Evolutionary conservation across 2,113 vertebrate species (phyloP).

Genomic region (Capreolus pygargus): DNA sequence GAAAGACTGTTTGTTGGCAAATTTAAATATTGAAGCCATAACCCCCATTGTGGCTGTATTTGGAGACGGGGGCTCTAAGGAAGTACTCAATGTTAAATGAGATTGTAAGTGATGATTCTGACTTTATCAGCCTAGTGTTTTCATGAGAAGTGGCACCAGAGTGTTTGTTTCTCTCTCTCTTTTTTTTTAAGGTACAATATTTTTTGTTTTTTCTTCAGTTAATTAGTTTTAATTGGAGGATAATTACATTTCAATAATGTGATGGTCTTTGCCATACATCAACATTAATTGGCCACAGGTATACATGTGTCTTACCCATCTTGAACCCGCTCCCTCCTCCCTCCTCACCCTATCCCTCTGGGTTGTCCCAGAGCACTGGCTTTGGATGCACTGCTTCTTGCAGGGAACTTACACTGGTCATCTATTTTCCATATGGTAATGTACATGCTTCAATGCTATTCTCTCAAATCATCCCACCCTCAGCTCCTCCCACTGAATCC

Average conservation of each 20-base stretch:
- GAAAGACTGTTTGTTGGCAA: not conserved
- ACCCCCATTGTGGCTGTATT: not conserved
- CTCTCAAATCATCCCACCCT: not conserved
- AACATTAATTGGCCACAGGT: not conserved
- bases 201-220: not conserved
- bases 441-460: not conserved
- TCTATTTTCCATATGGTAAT: not conserved
- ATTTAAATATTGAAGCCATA: not conserved
- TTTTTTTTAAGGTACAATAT: not conserved
- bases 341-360: not conserved
- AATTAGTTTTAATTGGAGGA: not conserved
- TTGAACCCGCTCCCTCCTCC: not conserved
- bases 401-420: not conserved
- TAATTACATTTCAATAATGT: not conserved
- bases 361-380: not conserved
- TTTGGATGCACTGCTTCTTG: not conserved
- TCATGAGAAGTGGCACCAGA: not conserved
- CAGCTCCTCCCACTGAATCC: not conserved
- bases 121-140: not conserved
- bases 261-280: not conserved
- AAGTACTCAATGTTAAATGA: not conserved
- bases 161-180: not conserved
- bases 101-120: not conserved
- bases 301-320: not conserved
- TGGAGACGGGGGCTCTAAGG: not conserved